Evolutionary conservation across 1,140 invertebrate genomes (phyloP).

Genomic region (Helicoverpa armigera): DNA sequence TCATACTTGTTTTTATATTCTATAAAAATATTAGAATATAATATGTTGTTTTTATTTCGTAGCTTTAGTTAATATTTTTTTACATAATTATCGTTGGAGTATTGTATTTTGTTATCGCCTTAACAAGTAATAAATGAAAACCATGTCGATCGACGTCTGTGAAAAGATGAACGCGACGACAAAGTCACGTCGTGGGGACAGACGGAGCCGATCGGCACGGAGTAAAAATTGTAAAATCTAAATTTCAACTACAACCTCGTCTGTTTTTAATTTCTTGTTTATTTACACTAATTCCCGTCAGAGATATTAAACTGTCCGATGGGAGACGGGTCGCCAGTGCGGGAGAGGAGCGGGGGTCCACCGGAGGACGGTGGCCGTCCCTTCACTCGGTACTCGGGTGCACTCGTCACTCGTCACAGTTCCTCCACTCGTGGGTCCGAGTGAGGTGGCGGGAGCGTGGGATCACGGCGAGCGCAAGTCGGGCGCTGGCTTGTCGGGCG

Average conservation of each 20-base stretch:
- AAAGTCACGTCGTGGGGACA: slow-evolving; percentile 54
- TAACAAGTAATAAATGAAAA: slow-evolving; percentile 59
- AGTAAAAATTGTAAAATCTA: slow-evolving; percentile 61
- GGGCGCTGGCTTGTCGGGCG: slow-evolving; percentile 78
- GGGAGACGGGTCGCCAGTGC: slow-evolving; percentile 81
- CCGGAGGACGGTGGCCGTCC: slow-evolving; percentile 64
- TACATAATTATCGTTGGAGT: slow-evolving; percentile 81
- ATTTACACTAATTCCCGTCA: slow-evolving; percentile 68
- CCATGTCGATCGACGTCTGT: slow-evolving; percentile 42
- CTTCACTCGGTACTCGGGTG: slow-evolving; percentile 42
- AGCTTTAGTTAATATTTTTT: slow-evolving; percentile 69
- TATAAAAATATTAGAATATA: slow-evolving; percentile 87
- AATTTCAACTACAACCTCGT: slow-evolving; percentile 70
- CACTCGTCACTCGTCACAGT: no score
- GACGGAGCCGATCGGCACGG: slow-evolving; percentile 45
- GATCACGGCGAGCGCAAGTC: slow-evolving; percentile 84
- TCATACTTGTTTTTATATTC: slow-evolving; percentile 83
- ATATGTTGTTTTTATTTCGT: slow-evolving; percentile 78
- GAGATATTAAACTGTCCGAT: slow-evolving; percentile 63
- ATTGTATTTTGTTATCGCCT: slow-evolving; percentile 73
- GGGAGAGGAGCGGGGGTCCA: slow-evolving; percentile 82
- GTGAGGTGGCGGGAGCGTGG: slow-evolving; percentile 51
- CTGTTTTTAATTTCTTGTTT: slow-evolving; percentile 58
- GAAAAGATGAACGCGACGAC: slow-evolving; percentile 33
- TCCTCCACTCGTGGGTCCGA: slow-evolving; percentile 49